Evolutionary conservation across 2,797 vertebrate genomes (phyloP).

Genomic region (Sebastes melanostomus): DNA sequence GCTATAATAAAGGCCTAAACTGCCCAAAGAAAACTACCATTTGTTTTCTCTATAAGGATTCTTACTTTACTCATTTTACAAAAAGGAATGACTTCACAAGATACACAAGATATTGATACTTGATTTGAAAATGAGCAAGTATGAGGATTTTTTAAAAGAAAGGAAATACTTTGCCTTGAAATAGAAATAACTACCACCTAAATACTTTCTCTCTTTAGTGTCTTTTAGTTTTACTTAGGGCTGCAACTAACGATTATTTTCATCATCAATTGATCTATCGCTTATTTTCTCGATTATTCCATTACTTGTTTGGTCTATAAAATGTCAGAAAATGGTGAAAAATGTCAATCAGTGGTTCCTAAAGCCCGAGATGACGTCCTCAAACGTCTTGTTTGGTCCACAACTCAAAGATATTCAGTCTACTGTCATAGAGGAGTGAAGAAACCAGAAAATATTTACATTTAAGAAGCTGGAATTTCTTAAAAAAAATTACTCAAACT

Average conservation of each 20-base stretch:
- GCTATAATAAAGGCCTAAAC: background rate
- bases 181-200: background rate
- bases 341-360: too few species aligned
- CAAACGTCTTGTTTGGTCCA: too few species aligned
- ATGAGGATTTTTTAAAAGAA: background rate
- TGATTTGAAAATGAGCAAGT: background rate
- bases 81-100: background rate
- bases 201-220: too few species aligned
- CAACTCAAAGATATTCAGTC: too few species aligned
- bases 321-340: too few species aligned
- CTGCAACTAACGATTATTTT: too few species aligned
- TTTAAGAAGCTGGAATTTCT: background rate
- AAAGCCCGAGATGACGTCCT: too few species aligned
- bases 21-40: background rate
- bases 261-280: fast-evolving
- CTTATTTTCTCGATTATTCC: too few species aligned
- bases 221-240: too few species aligned
- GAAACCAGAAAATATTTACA: too few species aligned
- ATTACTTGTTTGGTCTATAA: too few species aligned
- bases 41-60: background rate
- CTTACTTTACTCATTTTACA: background rate
- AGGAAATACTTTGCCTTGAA: background rate
- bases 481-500: background rate
- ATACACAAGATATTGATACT: background rate
- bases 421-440: too few species aligned